These are phyloP conservation scores for Psylliodes chrysocephalus DNA, from an alignment of 2,888 invertebrate genomes.

Conservation along the genomic window DNA sequence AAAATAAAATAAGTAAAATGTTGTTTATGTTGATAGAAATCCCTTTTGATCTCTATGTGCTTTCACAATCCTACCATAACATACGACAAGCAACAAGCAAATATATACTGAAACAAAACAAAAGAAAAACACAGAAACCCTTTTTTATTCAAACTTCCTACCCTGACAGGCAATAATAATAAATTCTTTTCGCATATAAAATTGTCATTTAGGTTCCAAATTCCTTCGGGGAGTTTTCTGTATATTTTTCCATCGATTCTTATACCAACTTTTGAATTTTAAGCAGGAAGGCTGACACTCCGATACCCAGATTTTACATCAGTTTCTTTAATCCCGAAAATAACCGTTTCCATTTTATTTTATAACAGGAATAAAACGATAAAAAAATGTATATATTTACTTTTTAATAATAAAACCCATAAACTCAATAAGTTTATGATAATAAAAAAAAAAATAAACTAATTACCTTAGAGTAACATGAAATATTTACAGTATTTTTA, in stretches of 20 bases:
- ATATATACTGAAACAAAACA: conserved; percentile 18
- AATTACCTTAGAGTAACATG: too few relatives aligned
- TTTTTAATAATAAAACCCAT: too few relatives aligned
- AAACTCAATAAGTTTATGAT: too few relatives aligned
- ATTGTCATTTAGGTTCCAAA: conserved; percentile 40
- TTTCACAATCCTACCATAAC: background rate
- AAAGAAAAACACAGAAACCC: conserved; percentile 22
- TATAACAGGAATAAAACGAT: too few relatives aligned
- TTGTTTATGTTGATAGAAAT: too few relatives aligned
- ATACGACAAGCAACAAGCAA: conserved; percentile 20
- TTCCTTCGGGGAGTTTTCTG: conserved; percentile 38
- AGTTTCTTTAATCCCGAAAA: background rate
- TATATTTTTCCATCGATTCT: conserved; percentile 38
- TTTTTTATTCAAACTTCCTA: conserved; percentile 29
- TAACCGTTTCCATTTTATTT: background rate
- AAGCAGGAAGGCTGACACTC: conserved; percentile 26
- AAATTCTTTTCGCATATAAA: conserved; percentile 40
- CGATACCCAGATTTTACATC: background rate
- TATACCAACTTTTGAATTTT: conserved; percentile 41
- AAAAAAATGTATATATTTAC: too few relatives aligned
- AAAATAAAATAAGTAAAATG: too few relatives aligned
- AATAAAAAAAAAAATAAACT: too few relatives aligned
- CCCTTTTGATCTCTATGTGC: too few relatives aligned
- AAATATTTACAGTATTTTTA: too few relatives aligned
- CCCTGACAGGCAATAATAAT: conserved; percentile 35